Evolutionary conservation across 2,888 invertebrate genomes (phyloP).

Genomic region (Imbricaverruca yamaguchii): DNA sequence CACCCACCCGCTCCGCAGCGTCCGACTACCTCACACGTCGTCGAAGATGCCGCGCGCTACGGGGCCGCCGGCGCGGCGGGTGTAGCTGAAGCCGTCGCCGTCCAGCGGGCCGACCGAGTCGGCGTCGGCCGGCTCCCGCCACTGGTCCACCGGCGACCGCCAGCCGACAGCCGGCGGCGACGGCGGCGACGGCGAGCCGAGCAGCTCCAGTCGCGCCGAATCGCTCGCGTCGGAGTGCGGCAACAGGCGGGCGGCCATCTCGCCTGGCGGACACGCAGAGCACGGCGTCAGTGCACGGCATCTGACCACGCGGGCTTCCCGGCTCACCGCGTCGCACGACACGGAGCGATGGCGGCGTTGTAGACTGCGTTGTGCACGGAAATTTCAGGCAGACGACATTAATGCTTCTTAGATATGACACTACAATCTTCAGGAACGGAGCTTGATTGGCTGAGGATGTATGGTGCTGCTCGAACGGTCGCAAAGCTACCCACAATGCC

Average conservation of each 20-base stretch:
- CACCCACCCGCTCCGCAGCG: too few relatives aligned
- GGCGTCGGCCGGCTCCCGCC: neutral
- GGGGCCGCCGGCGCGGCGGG: neutral
- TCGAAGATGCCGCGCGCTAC: neutral
- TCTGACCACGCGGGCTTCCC: neutral
- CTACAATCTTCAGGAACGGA: too few relatives aligned
- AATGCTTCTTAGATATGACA: too few relatives aligned
- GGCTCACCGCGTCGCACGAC: neutral
- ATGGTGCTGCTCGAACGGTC: too few relatives aligned
- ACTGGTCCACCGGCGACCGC: neutral
- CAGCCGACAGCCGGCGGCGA: neutral
- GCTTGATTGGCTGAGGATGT: too few relatives aligned
- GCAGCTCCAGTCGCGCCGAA: constrained; percentile 67
- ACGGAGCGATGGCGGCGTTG: neutral
- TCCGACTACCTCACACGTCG: neutral
- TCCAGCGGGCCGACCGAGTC: neutral
- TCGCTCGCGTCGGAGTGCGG: constrained; percentile 54
- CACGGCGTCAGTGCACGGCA: neutral
- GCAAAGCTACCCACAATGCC: neutral
- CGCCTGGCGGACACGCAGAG: neutral
- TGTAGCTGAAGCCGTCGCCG: constrained; percentile 9
- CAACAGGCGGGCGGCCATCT: constrained; percentile 44
- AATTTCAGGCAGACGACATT: neutral
- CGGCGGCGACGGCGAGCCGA: constrained; percentile 42
- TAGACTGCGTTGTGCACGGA: neutral